These are phyloP conservation scores for Macropus fuliginosus DNA, from an alignment of 2,797 vertebrate species.

Conservation along the genomic window DNA sequence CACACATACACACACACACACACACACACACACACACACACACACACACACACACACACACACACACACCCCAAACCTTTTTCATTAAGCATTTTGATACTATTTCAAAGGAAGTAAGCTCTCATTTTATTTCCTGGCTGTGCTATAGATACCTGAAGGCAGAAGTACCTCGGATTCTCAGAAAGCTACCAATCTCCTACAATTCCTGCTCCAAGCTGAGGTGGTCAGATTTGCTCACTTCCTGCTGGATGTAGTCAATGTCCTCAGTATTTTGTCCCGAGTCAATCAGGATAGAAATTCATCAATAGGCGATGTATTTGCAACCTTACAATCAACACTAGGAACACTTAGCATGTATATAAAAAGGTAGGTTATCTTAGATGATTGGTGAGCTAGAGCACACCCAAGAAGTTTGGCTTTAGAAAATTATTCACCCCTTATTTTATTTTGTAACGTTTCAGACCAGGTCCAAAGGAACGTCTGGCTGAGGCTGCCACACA, in stretches of 20 bases:
- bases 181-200: slow-evolving; percentile 72
- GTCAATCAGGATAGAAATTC: slow-evolving; percentile 73
- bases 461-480: slow-evolving; percentile 78
- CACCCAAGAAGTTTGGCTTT: neutral
- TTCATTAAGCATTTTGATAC: slow-evolving; percentile 5
- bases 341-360: slow-evolving; percentile 80
- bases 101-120: slow-evolving; percentile 17
- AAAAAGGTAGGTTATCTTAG: slow-evolving; percentile 71
- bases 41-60: too few species aligned
- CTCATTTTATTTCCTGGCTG: slow-evolving; percentile 11
- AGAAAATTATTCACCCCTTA: slow-evolving; percentile 37
- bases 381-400: neutral
- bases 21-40: slow-evolving; percentile 30
- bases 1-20: slow-evolving; percentile 34
- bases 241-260: slow-evolving; percentile 77
- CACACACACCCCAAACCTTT: neutral
- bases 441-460: slow-evolving; percentile 37
- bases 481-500: slow-evolving; percentile 62
- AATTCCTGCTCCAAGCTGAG: slow-evolving; percentile 72
- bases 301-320: slow-evolving; percentile 79
- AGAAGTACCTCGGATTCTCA: slow-evolving; percentile 51
- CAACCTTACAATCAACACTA: slow-evolving; percentile 70
- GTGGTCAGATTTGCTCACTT: slow-evolving; percentile 79
- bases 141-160: slow-evolving; percentile 67
- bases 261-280: slow-evolving; percentile 77